Percentiles rank a stretch among this genome's conserved stretches.
phyloP scores from a whole-genome alignment of 1,140 invertebrate species.

The Lucilia cuprina region DNA sequence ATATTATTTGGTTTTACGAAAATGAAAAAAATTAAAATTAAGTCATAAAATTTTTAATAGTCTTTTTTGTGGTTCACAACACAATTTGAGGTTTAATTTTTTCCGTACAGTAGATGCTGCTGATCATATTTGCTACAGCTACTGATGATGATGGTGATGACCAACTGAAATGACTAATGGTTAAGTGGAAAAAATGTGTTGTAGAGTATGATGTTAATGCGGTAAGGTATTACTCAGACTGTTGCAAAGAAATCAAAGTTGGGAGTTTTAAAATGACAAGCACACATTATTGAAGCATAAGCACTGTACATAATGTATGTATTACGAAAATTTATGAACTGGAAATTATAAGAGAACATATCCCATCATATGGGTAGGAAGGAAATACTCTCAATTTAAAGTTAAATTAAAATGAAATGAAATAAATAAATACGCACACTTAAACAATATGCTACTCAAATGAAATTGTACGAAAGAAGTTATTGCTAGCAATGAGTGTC shows the following conservation, averaged over 20 bases:
- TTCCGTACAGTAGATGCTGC: neutral
- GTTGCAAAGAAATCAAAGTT: neutral
- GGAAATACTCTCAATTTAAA: neutral
- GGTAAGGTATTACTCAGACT: neutral
- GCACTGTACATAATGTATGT: neutral
- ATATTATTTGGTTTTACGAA: conserved; percentile 6
- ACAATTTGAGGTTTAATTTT: conserved; percentile 32
- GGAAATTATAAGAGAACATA: neutral
- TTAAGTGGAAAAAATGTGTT: neutral
- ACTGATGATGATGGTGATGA: conserved; percentile 4
- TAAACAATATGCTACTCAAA: too few species aligned
- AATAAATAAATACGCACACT: neutral
- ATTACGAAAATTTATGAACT: conserved; percentile 10
- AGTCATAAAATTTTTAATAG: conserved; percentile 34
- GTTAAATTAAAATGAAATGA: neutral
- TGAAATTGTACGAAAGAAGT: too few species aligned
- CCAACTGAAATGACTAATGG: conserved; percentile 1
- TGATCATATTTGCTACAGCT: neutral
- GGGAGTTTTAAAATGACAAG: too few species aligned
- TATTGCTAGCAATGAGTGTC: too few species aligned
- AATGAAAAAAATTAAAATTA: conserved; percentile 18
- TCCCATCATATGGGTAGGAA: neutral
- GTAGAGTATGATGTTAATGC: neutral
- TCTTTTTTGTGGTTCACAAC: conserved; percentile 32
- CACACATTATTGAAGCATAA: neutral